A percentile compares a stretch with the other conserved stretches of the same genome.
These are phyloP conservation scores for Orestias chungarensis DNA, from an alignment of 2,797 vertebrate genomes.

Conservation along the genomic window DNA sequence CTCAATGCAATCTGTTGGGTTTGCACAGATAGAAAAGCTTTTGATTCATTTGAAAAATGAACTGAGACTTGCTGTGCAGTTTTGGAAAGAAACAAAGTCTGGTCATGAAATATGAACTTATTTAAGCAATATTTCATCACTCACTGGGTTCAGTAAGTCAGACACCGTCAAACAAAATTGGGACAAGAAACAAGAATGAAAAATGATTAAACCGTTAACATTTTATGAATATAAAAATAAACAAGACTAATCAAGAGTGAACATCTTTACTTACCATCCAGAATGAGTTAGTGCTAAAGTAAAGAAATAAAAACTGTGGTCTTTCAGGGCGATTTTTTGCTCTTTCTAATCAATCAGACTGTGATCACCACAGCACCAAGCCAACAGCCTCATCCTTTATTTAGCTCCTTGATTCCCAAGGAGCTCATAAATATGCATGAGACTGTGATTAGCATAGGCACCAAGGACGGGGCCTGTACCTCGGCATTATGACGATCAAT, in stretches of 20 bases:
- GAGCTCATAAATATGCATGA: conserved; percentile 75
- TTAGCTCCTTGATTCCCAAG: conserved; percentile 70
- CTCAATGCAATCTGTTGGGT: too few relatives aligned
- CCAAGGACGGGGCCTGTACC: conserved; percentile 74
- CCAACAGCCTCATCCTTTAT: conserved; percentile 75
- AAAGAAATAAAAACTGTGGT: conserved; percentile 20
- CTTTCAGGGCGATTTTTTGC: conserved; percentile 29
- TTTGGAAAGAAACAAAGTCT: neutral
- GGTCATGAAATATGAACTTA: neutral
- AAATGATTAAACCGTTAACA: neutral
- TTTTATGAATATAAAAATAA: neutral
- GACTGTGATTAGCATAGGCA: conserved; percentile 67
- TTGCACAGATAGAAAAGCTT: too few relatives aligned
- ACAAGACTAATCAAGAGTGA: neutral
- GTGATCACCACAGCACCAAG: conserved; percentile 61
- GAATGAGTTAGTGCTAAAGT: conserved; percentile 12
- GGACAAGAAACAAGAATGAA: neutral
- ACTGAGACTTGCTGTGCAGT: too few relatives aligned
- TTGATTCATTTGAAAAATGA: too few relatives aligned
- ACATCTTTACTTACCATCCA: conserved; percentile 16
- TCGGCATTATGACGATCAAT: conserved; percentile 75
- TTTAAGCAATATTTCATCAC: neutral
- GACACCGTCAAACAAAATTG: neutral
- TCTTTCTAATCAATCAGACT: conserved; percentile 63
- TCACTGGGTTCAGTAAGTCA: neutral